These are phyloP conservation scores for Brachionus asplanchnoidis DNA, from an alignment of 1,140 invertebrate genomes.

Conservation along the genomic window DNA sequence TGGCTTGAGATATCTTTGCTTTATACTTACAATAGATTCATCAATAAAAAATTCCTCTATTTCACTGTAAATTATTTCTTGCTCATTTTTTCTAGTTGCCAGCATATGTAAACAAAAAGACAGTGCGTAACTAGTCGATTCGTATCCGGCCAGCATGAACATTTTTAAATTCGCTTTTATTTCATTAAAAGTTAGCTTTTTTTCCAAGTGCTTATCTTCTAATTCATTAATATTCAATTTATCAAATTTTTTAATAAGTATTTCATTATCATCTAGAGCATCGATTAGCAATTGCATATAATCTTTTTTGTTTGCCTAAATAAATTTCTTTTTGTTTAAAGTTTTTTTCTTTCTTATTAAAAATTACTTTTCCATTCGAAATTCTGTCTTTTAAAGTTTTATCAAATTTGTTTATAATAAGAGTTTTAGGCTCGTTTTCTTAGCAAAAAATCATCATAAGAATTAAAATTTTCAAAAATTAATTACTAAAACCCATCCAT, in stretches of 20 bases:
- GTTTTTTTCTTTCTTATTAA: too few relatives aligned
- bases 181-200: slow-evolving; percentile 46
- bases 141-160: slow-evolving; percentile 53
- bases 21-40: not conserved
- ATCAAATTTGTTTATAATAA: not conserved
- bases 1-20: not conserved
- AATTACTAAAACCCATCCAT: not conserved
- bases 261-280: not conserved
- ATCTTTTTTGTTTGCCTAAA: not conserved
- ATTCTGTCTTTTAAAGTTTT: not conserved
- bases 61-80: slow-evolving; percentile 57
- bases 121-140: slow-evolving; percentile 58
- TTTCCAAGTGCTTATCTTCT: not conserved
- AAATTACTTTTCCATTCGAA: not conserved
- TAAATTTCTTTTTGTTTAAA: not conserved
- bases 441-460: not conserved
- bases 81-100: slow-evolving; percentile 57
- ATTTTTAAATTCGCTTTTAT: slow-evolving; percentile 48
- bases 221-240: not conserved
- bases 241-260: not conserved
- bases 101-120: slow-evolving; percentile 58
- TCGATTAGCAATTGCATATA: not conserved
- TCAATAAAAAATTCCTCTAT: slow-evolving; percentile 43
- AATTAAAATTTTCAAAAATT: not conserved
- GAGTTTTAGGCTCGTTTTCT: not conserved